Percentiles rank a stretch among this genome's conserved stretches.
phyloP scores from a whole-genome alignment of 2,888 invertebrate species.

The Aphodius granarius region DNA sequence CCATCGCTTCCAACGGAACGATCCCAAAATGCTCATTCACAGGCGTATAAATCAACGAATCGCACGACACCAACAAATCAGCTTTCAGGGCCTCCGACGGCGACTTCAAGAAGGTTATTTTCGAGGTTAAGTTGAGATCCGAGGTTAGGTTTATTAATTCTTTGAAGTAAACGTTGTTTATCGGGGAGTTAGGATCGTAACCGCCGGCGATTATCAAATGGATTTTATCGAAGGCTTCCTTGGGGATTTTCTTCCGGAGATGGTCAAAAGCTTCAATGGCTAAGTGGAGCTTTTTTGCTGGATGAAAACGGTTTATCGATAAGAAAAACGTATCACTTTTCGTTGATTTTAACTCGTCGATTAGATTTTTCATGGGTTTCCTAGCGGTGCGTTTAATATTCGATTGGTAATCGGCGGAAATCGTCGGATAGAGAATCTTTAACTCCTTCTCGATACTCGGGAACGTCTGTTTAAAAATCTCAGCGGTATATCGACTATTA shows the following conservation, averaged over 20 bases:
- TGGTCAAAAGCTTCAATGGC: constrained; percentile 80
- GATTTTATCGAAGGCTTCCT: constrained; percentile 65
- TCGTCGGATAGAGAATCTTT: constrained; percentile 91
- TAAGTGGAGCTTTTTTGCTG: constrained; percentile 91
- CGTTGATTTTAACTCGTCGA: constrained; percentile 51
- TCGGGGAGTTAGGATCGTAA: constrained; percentile 84
- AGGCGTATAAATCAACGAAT: constrained; percentile 91
- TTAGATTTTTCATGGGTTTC: constrained; percentile 57
- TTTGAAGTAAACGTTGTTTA: constrained; percentile 84
- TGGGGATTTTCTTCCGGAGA: constrained; percentile 59
- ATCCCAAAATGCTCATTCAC: constrained; percentile 98
- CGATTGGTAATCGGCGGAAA: constrained; percentile 61
- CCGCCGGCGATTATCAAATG: constrained; percentile 95
- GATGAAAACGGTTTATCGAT: constrained; percentile 96
- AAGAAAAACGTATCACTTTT: constrained; percentile 71
- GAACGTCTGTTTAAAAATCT: constrained; percentile 86
- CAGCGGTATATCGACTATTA: constrained; percentile 95
- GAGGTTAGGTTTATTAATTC: constrained; percentile 72
- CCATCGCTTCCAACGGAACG: constrained; percentile 98
- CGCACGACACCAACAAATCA: constrained; percentile 71
- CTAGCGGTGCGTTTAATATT: constrained; percentile 45
- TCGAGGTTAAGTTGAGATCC: constrained; percentile 66
- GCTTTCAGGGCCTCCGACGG: constrained; percentile 85
- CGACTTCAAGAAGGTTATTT: constrained; percentile 84
- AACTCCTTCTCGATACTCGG: constrained; percentile 64